These are phyloP conservation scores for Callyntrura guangdongensis DNA, from an alignment of 2,888 invertebrate genomes.

Conservation along the genomic window DNA sequence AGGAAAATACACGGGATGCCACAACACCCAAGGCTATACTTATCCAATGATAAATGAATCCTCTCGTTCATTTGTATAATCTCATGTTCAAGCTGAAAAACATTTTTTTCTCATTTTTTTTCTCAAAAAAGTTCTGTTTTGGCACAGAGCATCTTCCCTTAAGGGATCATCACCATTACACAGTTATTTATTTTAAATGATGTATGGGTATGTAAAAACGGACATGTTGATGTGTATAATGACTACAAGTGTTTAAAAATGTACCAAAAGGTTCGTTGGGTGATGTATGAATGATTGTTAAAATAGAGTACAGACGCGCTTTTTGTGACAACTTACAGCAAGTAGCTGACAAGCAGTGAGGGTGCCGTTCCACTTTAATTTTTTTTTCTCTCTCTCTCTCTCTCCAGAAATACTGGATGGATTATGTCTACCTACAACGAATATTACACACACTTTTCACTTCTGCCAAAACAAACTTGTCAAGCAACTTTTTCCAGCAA, in stretches of 20 bases:
- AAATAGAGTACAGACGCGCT: background rate
- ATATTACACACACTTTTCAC: background rate
- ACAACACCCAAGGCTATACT: slow-evolving; percentile 67
- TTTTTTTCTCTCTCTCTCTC: no score
- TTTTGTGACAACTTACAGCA: slow-evolving; percentile 4
- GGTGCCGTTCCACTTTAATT: slow-evolving; percentile 51
- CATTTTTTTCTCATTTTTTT: slow-evolving; percentile 8
- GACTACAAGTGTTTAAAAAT: background rate
- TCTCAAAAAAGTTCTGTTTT: background rate
- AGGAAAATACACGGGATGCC: slow-evolving; percentile 56
- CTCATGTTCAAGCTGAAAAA: background rate
- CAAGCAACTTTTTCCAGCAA: slow-evolving; percentile 56
- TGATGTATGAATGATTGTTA: background rate
- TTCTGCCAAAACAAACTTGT: slow-evolving; percentile 55
- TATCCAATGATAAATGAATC: slow-evolving; percentile 55
- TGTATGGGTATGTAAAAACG: background rate
- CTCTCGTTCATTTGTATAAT: slow-evolving; percentile 30
- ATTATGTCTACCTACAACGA: slow-evolving; percentile 6
- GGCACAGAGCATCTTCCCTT: slow-evolving; percentile 20
- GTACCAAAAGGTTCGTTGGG: background rate
- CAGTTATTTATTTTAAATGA: background rate
- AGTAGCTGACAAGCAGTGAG: background rate
- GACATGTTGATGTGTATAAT: background rate
- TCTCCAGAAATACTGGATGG: background rate
- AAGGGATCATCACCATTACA: slow-evolving; percentile 20